These are phyloP conservation scores for Drosophila busckii DNA, from an alignment of 1,140 invertebrate genomes.

Conservation along the genomic window DNA sequence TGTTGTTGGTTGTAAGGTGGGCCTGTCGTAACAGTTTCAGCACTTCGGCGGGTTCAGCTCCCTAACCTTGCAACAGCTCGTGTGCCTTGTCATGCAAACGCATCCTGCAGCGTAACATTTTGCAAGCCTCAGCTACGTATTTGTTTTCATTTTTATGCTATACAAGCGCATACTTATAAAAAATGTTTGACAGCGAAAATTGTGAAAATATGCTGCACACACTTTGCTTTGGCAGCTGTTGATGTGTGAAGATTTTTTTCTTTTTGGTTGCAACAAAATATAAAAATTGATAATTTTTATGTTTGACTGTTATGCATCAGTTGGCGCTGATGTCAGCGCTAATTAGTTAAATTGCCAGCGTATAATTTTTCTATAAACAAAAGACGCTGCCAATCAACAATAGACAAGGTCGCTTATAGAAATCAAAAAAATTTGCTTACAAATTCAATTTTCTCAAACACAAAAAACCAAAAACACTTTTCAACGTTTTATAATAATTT, in stretches of 20 bases:
- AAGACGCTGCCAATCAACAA: conserved; percentile 49
- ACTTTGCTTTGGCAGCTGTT: conserved; percentile 29
- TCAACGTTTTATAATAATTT: conserved; percentile 43
- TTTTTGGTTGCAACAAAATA: conserved; percentile 8
- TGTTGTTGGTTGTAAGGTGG: conserved; percentile 4
- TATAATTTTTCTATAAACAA: conserved; percentile 12
- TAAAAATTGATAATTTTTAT: conserved; percentile 23
- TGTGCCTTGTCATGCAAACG: background rate
- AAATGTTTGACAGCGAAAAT: conserved; percentile 26
- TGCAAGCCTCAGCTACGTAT: conserved; percentile 21
- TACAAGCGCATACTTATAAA: conserved; percentile 33
- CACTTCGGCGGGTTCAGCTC: conserved; percentile 62
- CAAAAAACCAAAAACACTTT: no score
- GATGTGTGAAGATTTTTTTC: conserved; percentile 68
- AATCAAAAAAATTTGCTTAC: conserved; percentile 19
- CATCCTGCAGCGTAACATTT: conserved; percentile 26
- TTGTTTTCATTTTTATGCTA: conserved; percentile 15
- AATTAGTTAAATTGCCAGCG: conserved; percentile 61
- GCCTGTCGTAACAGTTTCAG: conserved; percentile 66
- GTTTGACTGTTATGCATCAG: conserved; percentile 28
- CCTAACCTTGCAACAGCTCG: conserved; percentile 23
- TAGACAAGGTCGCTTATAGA: conserved; percentile 48
- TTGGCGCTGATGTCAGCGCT: conserved; percentile 20
- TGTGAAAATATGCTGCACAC: conserved; percentile 30
- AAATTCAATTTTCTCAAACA: conserved; percentile 48